Base-by-base conservation (phyloP, 2,113 vertebrate species). In the Scolopax mira region DNA sequence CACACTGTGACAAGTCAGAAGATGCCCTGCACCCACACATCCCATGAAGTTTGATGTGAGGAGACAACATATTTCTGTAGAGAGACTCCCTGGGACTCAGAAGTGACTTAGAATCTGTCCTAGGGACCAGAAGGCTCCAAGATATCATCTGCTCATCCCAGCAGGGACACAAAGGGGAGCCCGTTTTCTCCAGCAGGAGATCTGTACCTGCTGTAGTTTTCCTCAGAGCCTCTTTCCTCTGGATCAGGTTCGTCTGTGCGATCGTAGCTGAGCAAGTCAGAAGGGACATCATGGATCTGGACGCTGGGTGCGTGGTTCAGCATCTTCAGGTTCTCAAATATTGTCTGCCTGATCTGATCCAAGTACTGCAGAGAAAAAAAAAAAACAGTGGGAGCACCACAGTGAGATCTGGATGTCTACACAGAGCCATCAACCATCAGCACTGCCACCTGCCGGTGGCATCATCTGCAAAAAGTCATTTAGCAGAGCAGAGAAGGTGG, bases 251-350 rank as follows among this genome's bases (percentile, higher is more conserved):
- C 99, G 8, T 99, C 99, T 1, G 98, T 98, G 87, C 99, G 99
- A 81, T 99, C 99, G 12, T 99, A 99, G 93, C 98, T 99, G 92
- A 99, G 98, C 92, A 99, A 94, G 95, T 99, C 99, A 0, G 99
- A 99, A 11, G 99, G 99, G 3, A 99, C 99, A 11, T 99, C 99
- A 5, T 99, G 99, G 97, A 99, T 99, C 98, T 99, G 99, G 75
- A 99, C 99, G 0, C 99, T 99, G 60, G 99, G 99, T 2, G 99
- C 99, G 6, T 99, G 99, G 97, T 99, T 99, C 96, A 99, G 80
- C 99, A 99, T 99, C 96, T 99, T 99, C 97, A 99, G 91, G 95
- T 99, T 99, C 97, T 99, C 99, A 93, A 99, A 99, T 90, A 99
- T 99, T 0, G 99, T 99, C 97, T 99, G 99, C 46, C 99, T 98